These are phyloP conservation scores for Osmerus mordax DNA, from an alignment of 2,113 vertebrate genomes.

Conservation along the genomic window DNA sequence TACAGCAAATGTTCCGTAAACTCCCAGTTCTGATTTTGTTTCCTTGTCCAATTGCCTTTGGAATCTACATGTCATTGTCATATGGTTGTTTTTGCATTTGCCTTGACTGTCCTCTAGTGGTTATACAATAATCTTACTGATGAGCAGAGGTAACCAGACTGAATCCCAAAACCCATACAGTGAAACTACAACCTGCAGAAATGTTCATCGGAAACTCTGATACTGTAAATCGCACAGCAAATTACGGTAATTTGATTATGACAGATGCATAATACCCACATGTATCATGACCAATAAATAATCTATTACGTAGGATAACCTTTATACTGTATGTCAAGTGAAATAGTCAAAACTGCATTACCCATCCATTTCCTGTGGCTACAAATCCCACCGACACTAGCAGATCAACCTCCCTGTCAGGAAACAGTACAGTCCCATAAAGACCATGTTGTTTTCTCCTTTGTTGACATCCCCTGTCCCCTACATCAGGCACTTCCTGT, in stretches of 20 bases:
- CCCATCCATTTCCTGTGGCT: too few species aligned
- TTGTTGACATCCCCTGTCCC: neutral
- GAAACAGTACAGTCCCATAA: neutral
- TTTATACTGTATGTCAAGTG: neutral
- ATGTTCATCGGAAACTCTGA: too few species aligned
- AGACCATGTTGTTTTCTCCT: constrained; percentile 12
- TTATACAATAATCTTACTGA: constrained; percentile 12
- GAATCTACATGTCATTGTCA: neutral
- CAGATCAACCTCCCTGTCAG: too few species aligned
- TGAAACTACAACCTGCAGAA: too few species aligned
- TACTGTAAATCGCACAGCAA: too few species aligned
- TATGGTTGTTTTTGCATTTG: constrained; percentile 26
- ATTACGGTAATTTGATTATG: neutral
- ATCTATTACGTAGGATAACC: neutral
- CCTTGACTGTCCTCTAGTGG: constrained; percentile 72
- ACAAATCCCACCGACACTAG: too few species aligned
- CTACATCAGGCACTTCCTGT: constrained; percentile 16
- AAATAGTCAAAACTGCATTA: neutral
- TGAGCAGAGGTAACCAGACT: neutral
- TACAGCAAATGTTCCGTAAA: too few species aligned
- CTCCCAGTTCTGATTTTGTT: neutral
- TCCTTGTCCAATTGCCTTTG: neutral
- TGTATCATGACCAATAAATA: neutral
- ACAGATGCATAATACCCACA: neutral
- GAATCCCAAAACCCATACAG: too few species aligned